phyloP scores from a whole-genome alignment of 1,140 invertebrate genomes.

The Mizuhopecten yessoensis region DNA sequence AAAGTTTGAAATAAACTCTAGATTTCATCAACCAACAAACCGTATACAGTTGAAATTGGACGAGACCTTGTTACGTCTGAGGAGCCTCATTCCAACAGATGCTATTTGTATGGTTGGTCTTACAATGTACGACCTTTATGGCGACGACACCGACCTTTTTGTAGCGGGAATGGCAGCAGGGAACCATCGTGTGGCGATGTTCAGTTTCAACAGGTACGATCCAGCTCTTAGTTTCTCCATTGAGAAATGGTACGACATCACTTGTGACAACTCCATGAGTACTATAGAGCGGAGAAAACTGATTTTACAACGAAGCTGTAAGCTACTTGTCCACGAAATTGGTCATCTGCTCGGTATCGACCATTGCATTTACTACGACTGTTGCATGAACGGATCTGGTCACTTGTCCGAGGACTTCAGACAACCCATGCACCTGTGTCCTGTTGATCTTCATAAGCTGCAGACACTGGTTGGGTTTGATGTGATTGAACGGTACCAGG shows the following conservation, averaged over 20 bases:
- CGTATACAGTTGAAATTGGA: conserved; percentile 75
- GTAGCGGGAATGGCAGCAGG: conserved; percentile 81
- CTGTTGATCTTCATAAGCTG: conserved; percentile 80
- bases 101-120: conserved; percentile 79
- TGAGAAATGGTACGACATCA: conserved; percentile 75
- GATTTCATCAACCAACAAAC: conserved; percentile 69
- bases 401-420: conserved; percentile 79
- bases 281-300: conserved; percentile 62
- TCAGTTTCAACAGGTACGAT: conserved; percentile 79
- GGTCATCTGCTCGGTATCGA: conserved; percentile 78
- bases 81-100: conserved; percentile 71
- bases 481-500: conserved; percentile 70
- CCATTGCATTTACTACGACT: conserved; percentile 79
- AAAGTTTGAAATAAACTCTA: conserved; percentile 66
- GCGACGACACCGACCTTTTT: conserved; percentile 78
- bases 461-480: conserved; percentile 76
- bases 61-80: conserved; percentile 70
- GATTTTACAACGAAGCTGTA: conserved; percentile 76
- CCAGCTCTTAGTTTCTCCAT: conserved; percentile 74
- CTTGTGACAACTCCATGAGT: conserved; percentile 54
- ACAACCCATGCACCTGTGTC: conserved; percentile 81
- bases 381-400: conserved; percentile 81
- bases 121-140: conserved; percentile 78
- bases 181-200: conserved; percentile 75
- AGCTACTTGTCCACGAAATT: conserved; percentile 80